These are phyloP conservation scores for Salvelinus fontinalis DNA, from an alignment of 2,113 vertebrate species.

Conservation along the genomic window DNA sequence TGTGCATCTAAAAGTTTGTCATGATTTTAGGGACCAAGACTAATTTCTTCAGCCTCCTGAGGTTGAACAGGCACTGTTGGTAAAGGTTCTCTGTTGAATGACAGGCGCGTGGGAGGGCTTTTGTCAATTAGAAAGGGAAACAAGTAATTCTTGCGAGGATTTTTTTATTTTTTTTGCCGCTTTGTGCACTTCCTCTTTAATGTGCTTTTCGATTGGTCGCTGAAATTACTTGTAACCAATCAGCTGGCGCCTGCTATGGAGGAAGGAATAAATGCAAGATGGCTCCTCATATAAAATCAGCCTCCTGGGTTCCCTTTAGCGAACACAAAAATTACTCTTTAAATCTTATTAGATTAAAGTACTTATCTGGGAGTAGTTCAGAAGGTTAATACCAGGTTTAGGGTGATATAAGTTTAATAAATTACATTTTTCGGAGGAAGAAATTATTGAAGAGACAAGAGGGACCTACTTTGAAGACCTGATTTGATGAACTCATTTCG, in stretches of 20 bases:
- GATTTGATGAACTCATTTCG: constrained; percentile 53
- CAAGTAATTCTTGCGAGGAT: constrained; percentile 23
- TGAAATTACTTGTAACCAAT: constrained; percentile 78
- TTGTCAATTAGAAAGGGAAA: background rate
- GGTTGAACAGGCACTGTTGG: too few relatives aligned
- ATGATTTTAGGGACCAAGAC: too few relatives aligned
- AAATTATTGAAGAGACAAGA: constrained; percentile 41
- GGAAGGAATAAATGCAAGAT: constrained; percentile 99
- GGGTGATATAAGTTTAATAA: constrained; percentile 41
- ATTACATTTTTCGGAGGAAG: constrained; percentile 24
- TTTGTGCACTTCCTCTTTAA: constrained; percentile 48
- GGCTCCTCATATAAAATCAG: constrained; percentile 98
- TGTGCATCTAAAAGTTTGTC: too few relatives aligned
- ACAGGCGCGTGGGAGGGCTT: constrained; percentile 8
- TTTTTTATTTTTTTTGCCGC: background rate
- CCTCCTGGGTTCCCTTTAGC: constrained; percentile 78
- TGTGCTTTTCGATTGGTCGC: constrained; percentile 76
- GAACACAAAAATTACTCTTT: constrained; percentile 84
- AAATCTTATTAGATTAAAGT: constrained; percentile 71
- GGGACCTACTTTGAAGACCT: constrained; percentile 65
- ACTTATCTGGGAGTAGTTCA: constrained; percentile 63
- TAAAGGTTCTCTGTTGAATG: background rate
- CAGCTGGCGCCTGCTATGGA: constrained; percentile 82
- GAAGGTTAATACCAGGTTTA: constrained; percentile 65
- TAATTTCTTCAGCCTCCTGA: too few relatives aligned